Conservation (phyloP, 2,113 vertebrate species). For the Dromaius novaehollandiae region DNA sequence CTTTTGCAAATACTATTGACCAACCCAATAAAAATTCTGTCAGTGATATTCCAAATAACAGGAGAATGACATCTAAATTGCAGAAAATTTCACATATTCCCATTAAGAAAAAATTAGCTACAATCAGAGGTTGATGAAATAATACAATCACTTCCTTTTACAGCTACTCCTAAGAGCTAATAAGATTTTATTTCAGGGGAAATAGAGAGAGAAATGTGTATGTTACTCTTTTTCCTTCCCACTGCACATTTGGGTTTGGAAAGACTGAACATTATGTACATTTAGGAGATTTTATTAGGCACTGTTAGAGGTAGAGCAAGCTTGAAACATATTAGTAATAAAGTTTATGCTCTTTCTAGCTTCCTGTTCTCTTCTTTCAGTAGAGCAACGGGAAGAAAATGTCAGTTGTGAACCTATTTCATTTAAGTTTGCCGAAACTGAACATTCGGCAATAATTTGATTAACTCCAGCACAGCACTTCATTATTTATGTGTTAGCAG, state of each 20-base stretch:
- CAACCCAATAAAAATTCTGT: neutral
- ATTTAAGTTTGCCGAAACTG: neutral
- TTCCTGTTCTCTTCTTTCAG: neutral
- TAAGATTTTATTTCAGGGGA: neutral
- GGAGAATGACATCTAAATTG: neutral
- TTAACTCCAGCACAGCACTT: neutral
- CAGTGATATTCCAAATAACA: neutral
- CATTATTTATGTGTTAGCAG: neutral
- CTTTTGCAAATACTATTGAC: neutral
- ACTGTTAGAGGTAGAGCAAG: neutral
- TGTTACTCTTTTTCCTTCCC: neutral
- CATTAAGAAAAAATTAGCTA: neutral
- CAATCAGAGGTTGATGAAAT: neutral
- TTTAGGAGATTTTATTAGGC: neutral
- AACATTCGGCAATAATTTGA: neutral
- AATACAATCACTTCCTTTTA: neutral
- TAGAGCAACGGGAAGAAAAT: neutral
- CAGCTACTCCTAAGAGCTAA: neutral
- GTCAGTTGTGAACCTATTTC: neutral
- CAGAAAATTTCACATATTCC: neutral
- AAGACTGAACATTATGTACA: neutral
- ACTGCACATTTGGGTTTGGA: neutral
- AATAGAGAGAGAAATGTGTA: neutral
- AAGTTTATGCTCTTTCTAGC: neutral
- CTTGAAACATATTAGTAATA: neutral